Evolutionary conservation across 2,797 vertebrate genomes (phyloP).

Genomic region (Rhinichthys osculus): DNA sequence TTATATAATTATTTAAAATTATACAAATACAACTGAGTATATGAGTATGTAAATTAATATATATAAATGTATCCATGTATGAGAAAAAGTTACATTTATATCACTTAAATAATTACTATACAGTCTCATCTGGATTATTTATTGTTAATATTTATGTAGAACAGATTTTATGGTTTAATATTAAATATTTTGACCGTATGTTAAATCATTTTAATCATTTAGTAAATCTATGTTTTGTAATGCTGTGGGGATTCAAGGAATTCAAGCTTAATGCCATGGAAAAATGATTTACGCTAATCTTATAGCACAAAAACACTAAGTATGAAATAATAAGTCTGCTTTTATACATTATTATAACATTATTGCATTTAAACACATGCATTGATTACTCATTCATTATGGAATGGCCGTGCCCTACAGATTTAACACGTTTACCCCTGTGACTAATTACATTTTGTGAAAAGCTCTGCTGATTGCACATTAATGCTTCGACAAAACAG

Average conservation of each 20-base stretch:
- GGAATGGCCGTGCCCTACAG: neutral
- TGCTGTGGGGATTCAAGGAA: neutral
- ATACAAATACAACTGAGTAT: neutral
- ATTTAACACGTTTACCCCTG: constrained; percentile 26
- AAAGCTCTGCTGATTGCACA: constrained; percentile 37
- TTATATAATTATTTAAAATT: neutral
- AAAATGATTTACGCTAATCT: neutral
- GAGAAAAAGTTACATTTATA: too few species aligned
- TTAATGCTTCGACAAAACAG: constrained; percentile 10
- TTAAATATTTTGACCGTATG: neutral
- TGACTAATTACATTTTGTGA: constrained; percentile 42
- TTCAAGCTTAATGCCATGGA: constrained; percentile 2
- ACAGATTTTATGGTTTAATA: neutral
- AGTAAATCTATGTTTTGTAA: neutral
- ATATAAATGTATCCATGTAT: neutral
- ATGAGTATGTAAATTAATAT: neutral
- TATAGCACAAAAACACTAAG: constrained; percentile 8
- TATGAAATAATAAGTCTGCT: constrained; percentile 19
- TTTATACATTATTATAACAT: constrained; percentile 1
- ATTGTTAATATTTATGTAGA: neutral
- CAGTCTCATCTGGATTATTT: neutral
- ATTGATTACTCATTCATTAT: constrained; percentile 42
- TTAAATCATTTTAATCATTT: constrained; percentile 17
- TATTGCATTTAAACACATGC: constrained; percentile 14
- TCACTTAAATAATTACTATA: neutral